Base-by-base conservation (phyloP, 2,797 vertebrate species). In the Gymnothorax javanicus region DNA sequence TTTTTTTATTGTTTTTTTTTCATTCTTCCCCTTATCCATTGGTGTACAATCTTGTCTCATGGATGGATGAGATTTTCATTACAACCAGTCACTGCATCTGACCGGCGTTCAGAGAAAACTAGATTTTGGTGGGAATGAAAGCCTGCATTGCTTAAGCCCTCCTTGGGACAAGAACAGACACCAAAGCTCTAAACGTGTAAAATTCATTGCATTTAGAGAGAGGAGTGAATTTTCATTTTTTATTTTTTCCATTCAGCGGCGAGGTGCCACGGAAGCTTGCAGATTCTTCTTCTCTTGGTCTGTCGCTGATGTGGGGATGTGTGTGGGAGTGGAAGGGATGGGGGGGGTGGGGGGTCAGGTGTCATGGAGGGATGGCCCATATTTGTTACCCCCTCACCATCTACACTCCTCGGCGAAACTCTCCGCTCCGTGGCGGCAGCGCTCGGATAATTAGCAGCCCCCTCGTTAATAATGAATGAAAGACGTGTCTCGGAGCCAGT, bases 391-490 rank as follows among this genome's bases (percentile, higher is more conserved):
- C 50, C 79, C 59, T 52, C 83, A 23, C 56, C 81, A 56, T 25
- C 27, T 91, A 86, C 85, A 87, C 83, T 90, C 89, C 85, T 90
- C 86, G 87, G 69, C 88, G 62, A 15, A 15, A 12, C 67, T 9
- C 7, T 25, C 2, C 13, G 4, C 13, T 13, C 71, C 13, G 33
- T 12, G 23, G 33, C 89, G 86, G 91, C 89, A 82, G 86, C 0
- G 83, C 92, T 91, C 23, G 89, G 93, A 93, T 96, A 95, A 96
- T 96, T 96, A 95, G 93, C 93, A 89, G 90, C 77, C 83, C 50
- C 91, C 91, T 94, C 92, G 95, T 96, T 94, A 95, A 96, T 95
- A 94, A 95, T 96, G 92, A 95, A 96, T 94, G 90, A 89, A 92
- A 92, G 91, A 91, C 81, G 92, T 90, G 93, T 95, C 94, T 92